Evolutionary conservation across 2,113 vertebrate genomes (phyloP), one percentile per base, ranked within the genome.

Genomic region (Nematolebias whitei): DNA sequence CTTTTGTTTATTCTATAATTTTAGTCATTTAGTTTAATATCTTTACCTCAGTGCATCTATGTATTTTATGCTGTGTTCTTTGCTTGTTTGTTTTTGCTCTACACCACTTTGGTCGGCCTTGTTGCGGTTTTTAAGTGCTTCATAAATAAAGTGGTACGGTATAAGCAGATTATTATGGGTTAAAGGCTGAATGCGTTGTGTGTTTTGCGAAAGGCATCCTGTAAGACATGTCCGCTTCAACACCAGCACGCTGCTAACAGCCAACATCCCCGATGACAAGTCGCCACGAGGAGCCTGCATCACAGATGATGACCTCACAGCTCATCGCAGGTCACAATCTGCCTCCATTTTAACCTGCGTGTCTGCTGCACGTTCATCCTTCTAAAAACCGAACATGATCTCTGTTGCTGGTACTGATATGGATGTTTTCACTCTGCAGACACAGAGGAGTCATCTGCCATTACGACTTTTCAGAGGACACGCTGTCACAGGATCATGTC

Each of bases 241-340:
- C 78, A 89, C 80, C 54, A 95, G 95, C 80, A 94, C 93, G 43
- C 92, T 99, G 71, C 90, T 99, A 79, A 97, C 96, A 0, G 98
- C 95, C 67, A 96, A 98, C 76, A 76, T 99, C 88, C 98, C 98
- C 0, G 92, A 95, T 11, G 96, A 98, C 76, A 95, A 94, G 76
- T 91, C 53, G 1, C 95, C 96, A 1, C 91, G 95, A 0, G 95
- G 94, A 0, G 84, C 92, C 7, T 94, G 95, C 90, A 93, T 95
- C 87, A 90, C 73, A 1, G 94, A 95, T 1, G 95, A 98, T 5
- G 94, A 92, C 92, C 94, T 96, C n/a, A 90, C 95, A 0, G 82
- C 93, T 2, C 95, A 98, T 86, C 89, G 95, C 83, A 96, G 95
- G 97, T 98, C 79, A 85, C 51, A 18, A 15, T 43, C 52, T 18